Base-by-base conservation (phyloP, 2,113 vertebrate genomes). In the Sinocyclocheilus anophthalmus region DNA sequence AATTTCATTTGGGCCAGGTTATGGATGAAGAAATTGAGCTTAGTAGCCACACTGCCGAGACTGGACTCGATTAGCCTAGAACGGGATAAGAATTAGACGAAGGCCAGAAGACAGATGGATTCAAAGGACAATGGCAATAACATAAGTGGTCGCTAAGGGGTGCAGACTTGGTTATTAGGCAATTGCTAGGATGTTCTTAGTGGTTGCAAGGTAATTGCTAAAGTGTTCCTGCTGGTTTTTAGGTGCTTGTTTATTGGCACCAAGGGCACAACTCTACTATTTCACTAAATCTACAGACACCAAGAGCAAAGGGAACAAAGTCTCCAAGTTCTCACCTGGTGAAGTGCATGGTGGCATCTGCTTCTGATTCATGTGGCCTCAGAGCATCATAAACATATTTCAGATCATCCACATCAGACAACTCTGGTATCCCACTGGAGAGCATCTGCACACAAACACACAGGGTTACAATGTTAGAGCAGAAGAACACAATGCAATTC, bases 1-100 rank as follows among this genome's bases (percentile, higher is more conserved):
- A 99, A 98, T 93, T 99, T 99, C 97, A 99, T 98, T 95, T 99
- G 98, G 0, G 98, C 97, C 95, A 99, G 93, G 88, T 99, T 99
- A 92, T 99, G 98, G 92, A 99, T 97, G 95, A 99, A 99, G 94
- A 99, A 99, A 93, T 99, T 99, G 70, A 99, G 96, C 90, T 99
- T 99, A 84, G 98, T 99, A 91, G 98, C 97, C n/a, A 99, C 97
- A 1, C 97, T 99, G 90, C 97, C 97, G 83, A 99, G 93, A 93
- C 98, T 99, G 86, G 97, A 98, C 92, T 99, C 98, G 0, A 99
- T 99, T 89, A 98, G 93, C 92, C 98, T 98, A 73, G 20, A 13
- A 33, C 4, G 53, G 14, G 22, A 78, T 4, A 57, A 22, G 24
- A 37, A 11, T 7, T 4, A 57, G 22, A 81, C 37, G 22, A 65